These are phyloP conservation scores for Clivina fossor DNA, from an alignment of 2,888 invertebrate genomes.

Conservation along the genomic window DNA sequence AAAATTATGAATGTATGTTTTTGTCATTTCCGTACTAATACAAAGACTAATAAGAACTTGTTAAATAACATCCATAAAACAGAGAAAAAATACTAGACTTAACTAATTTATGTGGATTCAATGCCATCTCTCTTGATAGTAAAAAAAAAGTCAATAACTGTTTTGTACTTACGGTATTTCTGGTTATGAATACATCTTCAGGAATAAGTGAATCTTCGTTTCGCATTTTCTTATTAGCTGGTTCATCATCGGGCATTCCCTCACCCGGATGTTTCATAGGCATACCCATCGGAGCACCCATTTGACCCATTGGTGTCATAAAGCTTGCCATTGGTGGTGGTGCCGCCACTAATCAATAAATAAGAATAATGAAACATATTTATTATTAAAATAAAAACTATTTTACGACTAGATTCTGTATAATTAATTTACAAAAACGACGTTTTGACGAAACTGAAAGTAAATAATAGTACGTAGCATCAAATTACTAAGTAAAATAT, in stretches of 20 bases:
- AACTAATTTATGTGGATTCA: too few relatives aligned
- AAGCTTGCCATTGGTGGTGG: slow-evolving; percentile 56
- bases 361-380: neutral
- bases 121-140: too few relatives aligned
- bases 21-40: too few relatives aligned
- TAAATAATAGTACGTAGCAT: too few relatives aligned
- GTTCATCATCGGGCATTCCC: slow-evolving; percentile 72
- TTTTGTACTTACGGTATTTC: slow-evolving; percentile 60
- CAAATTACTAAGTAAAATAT: too few relatives aligned
- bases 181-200: slow-evolving; percentile 76
- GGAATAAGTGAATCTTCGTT: slow-evolving; percentile 93
- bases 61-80: too few relatives aligned
- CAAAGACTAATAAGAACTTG: too few relatives aligned
- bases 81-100: too few relatives aligned
- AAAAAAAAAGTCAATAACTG: neutral
- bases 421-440: too few relatives aligned
- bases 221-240: slow-evolving; percentile 82
- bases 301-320: slow-evolving; percentile 51
- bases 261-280: slow-evolving; percentile 57
- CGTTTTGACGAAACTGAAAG: too few relatives aligned
- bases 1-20: too few relatives aligned
- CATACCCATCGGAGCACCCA: slow-evolving; percentile 51
- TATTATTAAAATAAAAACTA: slow-evolving; percentile 10
- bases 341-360: slow-evolving; percentile 51
- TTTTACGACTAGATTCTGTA: too few relatives aligned